Conservation (phyloP, 2,113 vertebrate genomes). For the Solenodon paradoxus region DNA sequence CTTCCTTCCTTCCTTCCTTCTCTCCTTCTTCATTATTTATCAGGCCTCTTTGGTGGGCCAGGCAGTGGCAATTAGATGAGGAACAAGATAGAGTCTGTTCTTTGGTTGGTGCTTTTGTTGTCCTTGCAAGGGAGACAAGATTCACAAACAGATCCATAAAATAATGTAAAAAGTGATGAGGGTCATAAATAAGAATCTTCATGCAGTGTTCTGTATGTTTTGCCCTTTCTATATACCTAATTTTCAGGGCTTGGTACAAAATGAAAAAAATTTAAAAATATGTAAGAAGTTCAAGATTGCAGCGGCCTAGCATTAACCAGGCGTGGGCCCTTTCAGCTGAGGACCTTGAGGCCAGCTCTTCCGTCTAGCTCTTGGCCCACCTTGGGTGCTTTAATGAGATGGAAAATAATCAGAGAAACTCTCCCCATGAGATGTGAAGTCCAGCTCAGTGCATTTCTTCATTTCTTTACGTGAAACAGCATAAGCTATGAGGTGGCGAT, state of each 20-base stretch:
- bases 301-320: background rate
- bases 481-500: accelerated
- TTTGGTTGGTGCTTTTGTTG: no score
- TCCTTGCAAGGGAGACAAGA: background rate
- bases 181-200: background rate
- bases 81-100: background rate
- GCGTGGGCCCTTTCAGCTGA: background rate
- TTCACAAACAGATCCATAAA: background rate
- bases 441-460: accelerated
- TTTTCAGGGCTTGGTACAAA: background rate
- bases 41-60: background rate
- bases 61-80: background rate
- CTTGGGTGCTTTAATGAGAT: background rate
- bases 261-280: background rate
- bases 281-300: background rate
- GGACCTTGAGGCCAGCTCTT: background rate
- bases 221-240: background rate
- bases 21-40: background rate
- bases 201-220: background rate
- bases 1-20: background rate
- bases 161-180: background rate
- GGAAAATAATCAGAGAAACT: background rate
- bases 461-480: background rate
- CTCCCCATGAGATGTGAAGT: background rate
- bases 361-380: background rate